Percentiles rank a stretch among this genome's conserved stretches.
phyloP scores from a whole-genome alignment of 37 sponge, comb jelly and placozoan genomes.

The Mnemiopsis leidyi region DNA sequence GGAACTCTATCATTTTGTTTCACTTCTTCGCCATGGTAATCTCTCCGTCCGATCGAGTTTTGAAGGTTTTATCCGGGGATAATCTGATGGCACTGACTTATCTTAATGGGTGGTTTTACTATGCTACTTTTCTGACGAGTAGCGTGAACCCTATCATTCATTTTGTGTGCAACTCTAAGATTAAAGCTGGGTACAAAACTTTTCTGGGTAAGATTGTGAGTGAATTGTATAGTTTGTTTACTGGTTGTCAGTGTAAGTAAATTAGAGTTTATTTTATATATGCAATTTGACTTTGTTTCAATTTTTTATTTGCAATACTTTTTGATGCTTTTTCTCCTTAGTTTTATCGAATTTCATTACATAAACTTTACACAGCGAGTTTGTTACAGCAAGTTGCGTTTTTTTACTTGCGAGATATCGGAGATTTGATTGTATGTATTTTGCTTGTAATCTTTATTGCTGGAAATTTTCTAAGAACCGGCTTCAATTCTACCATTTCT shows the following conservation, averaged over 20 bases:
- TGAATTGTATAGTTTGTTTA: not conserved
- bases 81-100: not conserved
- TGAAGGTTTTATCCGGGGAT: not conserved
- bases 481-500: too few species aligned
- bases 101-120: slow-evolving; percentile 34
- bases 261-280: too few species aligned
- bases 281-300: too few species aligned
- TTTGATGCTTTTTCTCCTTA: too few species aligned
- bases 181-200: not conserved
- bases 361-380: too few species aligned
- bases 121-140: slow-evolving; percentile 39
- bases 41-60: not conserved
- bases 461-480: too few species aligned
- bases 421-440: too few species aligned
- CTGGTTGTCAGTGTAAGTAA: not conserved
- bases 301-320: too few species aligned
- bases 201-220: not conserved
- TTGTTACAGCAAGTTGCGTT: too few species aligned
- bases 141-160: slow-evolving; percentile 46
- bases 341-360: too few species aligned
- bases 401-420: too few species aligned
- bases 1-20: slow-evolving; percentile 31
- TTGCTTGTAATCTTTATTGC: too few species aligned
- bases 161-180: slow-evolving; percentile 50
- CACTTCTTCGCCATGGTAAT: not conserved